Percentiles rank a stretch among this genome's conserved stretches.
Conservation (phyloP, 2,113 vertebrate species). For the Xerus inauris region DNA sequence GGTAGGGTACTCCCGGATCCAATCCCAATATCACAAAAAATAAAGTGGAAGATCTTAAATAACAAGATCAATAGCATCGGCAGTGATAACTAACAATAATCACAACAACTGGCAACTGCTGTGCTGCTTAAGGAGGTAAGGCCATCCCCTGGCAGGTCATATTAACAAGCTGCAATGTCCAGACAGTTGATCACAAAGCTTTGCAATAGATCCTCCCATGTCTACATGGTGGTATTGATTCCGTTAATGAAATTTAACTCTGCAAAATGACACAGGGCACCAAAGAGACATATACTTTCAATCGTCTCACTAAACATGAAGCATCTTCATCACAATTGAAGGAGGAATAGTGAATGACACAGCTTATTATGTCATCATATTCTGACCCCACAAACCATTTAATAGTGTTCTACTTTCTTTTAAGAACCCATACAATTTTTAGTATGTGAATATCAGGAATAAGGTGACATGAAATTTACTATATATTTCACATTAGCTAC, state of each 20-base stretch:
- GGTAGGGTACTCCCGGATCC: not conserved
- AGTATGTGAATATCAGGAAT: not conserved
- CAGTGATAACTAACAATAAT: not conserved
- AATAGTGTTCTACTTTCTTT: not conserved
- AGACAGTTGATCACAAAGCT: not conserved
- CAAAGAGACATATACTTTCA: slow-evolving; percentile 28
- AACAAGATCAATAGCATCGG: not conserved
- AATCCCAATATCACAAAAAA: not conserved
- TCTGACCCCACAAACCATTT: not conserved
- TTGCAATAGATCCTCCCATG: not conserved
- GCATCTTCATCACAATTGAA: slow-evolving; percentile 15
- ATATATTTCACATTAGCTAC: not conserved
- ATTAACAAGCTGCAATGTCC: not conserved
- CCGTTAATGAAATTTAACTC: slow-evolving; percentile 39
- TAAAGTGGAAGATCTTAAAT: not conserved
- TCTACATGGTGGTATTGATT: not conserved
- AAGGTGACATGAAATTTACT: not conserved
- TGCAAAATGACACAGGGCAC: slow-evolving; percentile 46
- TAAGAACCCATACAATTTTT: not conserved
- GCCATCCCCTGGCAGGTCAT: not conserved
- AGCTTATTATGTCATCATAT: not conserved
- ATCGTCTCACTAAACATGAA: slow-evolving; percentile 7
- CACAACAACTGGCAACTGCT: not conserved
- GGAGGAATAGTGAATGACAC: not conserved
- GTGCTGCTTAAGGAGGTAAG: not conserved